Evolutionary conservation across 2,888 invertebrate genomes (phyloP), one percentile per base, ranked within the genome.

Genomic region (Plutella xylostella): DNA sequence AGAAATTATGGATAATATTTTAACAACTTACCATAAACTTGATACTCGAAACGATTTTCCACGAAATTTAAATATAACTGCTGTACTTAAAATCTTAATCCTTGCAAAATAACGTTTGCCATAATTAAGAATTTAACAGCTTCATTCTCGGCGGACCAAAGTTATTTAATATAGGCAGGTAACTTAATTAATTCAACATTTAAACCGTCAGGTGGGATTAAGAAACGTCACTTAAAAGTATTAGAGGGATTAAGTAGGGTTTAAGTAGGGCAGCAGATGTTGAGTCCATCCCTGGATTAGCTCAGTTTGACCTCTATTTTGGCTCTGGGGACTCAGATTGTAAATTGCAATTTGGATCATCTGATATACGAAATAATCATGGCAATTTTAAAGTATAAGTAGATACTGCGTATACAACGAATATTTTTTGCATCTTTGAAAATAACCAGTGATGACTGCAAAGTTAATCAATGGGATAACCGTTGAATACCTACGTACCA

Each of bases 101-200:
- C n/a, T 11, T n/a, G n/a, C n/a, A n/a, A n/a, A n/a, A n/a, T n/a
- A n/a, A n/a, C n/a, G n/a, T n/a, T n/a, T n/a, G n/a, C n/a, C n/a
- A n/a, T 28, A 28, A 28, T 28, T 28, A 28, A 28, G 28, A 28
- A 12, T 28, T 28, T 9, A 28, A n/a, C n/a, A n/a, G n/a, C n/a
- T n/a, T n/a, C n/a, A n/a, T n/a, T 28, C 28, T n/a, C n/a, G 11
- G 9, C 28, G 28, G 9, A 3, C 28, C 28, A n/a, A 28, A 59
- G 66, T 70, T 71, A 68, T 72, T 76, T 75, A 74, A 74, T 74
- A 65, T 68, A n/a, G n/a, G n/a, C n/a, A n/a, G n/a, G n/a, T n/a
- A 70, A 72, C 65, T 73, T 76, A 77, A 78, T 77, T 76, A 75
- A 74, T 68, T 72, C 65, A 63, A 68, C 70, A 73, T 77, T 76